These are phyloP conservation scores for Siniperca knerii DNA, from an alignment of 2,113 vertebrate species.

Conservation along the genomic window DNA sequence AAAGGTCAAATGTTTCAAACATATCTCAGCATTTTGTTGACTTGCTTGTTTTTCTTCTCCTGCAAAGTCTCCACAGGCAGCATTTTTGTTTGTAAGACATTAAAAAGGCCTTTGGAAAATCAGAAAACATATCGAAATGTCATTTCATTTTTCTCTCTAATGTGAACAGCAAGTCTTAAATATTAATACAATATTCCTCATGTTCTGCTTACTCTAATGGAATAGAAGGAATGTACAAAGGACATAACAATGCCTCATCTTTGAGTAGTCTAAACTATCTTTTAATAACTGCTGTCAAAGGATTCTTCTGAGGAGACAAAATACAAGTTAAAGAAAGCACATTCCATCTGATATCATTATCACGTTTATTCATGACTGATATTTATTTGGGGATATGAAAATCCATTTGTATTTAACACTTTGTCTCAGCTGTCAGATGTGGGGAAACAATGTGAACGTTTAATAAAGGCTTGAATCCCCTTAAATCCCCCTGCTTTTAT, in stretches of 20 bases:
- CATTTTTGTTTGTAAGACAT: conserved; percentile 43
- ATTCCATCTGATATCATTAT: conserved; percentile 63
- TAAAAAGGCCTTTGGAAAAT: conserved; percentile 52
- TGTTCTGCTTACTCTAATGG: conserved; percentile 52
- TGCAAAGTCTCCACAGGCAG: conserved; percentile 46
- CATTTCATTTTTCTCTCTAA: conserved; percentile 63
- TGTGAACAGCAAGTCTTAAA: conserved; percentile 60
- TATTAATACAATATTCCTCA: conserved; percentile 62
- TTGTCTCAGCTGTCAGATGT: conserved; percentile 72
- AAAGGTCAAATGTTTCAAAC: conserved; percentile 30
- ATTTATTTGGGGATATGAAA: conserved; percentile 69
- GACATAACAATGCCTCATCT: conserved; percentile 44
- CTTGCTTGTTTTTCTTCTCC: conserved; percentile 39
- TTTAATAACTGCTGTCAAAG: conserved; percentile 63
- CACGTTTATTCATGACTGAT: conserved; percentile 54
- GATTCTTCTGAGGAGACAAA: conserved; percentile 42
- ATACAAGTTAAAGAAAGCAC: conserved; percentile 45
- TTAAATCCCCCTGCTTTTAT: conserved; percentile 66
- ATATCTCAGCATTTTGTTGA: conserved; percentile 29
- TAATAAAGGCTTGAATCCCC: conserved; percentile 72
- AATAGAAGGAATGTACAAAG: conserved; percentile 51
- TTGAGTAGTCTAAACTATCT: conserved; percentile 51
- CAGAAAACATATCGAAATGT: conserved; percentile 63
- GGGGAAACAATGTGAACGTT: conserved; percentile 63
- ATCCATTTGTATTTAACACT: conserved; percentile 74